Evolutionary conservation across 30 jellyfish, hydroid and myxozoan species (phyloP), one percentile per base, ranked within the genome.

Genomic region (Aurelia aurita): DNA sequence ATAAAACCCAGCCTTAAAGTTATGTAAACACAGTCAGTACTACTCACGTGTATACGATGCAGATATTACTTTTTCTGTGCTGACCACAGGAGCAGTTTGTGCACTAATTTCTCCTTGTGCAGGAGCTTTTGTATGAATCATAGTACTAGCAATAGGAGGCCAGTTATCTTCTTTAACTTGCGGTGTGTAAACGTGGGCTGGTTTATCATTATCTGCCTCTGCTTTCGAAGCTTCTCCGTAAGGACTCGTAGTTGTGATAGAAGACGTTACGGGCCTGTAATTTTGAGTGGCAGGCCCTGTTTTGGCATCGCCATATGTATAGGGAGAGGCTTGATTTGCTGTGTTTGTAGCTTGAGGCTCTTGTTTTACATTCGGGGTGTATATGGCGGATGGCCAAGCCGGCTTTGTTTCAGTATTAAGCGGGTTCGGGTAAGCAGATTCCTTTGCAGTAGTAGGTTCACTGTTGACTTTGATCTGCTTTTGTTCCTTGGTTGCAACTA

Each of bases 141-240:
- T n/a, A n/a, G 77, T 76, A 19, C 71, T 23, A 22, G 74, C 93
- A 47, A 46, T 82, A 21, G 93, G 93, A 6, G 93, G 93, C 93
- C 93, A 83, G 19, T 71, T 72, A 59, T 83, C 72, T 3, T 35
- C 59, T 26, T 55, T 66, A 13, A 83, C 81, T 31, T 64, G 72
- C 2, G 93, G 93, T 3, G 93, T 83, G 80, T 83, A 83, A 15
- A 83, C 23, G 20, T 82, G 93, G 45, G 34, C 55, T 26, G n/a
- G 69, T 18, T 58, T 34, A 23, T 6, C 31, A 34, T 45, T 53
- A 49, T 65, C 16, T 49, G 73, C 19, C 22, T 69, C 29, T 5
- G 54, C 18, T 16, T n/a, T 31, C 3, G 60, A 7, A 5, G 63
- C 62, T 4, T 62, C 67, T 15, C n/a, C 71, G 15, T 18, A 27